Conservation (phyloP, 2,797 vertebrate species). For the Lagocephalus sceleratus region DNA sequence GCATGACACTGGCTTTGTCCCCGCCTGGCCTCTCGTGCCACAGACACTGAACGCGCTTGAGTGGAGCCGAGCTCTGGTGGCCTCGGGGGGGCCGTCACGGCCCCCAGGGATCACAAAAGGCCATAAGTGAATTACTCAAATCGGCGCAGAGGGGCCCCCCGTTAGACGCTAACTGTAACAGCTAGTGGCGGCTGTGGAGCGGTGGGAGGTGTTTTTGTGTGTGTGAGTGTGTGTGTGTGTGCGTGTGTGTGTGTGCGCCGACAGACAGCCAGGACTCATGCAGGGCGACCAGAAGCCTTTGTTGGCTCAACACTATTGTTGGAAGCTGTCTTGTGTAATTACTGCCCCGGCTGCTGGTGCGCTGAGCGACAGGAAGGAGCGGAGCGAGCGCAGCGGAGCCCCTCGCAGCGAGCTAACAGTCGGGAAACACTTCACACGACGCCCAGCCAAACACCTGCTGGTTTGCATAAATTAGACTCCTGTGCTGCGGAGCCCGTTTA, state of each 20-base stretch:
- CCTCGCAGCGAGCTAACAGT: slow-evolving; percentile 45
- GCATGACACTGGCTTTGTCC: slow-evolving; percentile 67
- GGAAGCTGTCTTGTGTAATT: slow-evolving; percentile 70
- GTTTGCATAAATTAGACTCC: slow-evolving; percentile 25
- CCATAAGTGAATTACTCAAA: slow-evolving; percentile 76
- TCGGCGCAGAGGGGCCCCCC: slow-evolving; percentile 46
- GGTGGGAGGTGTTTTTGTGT: slow-evolving; percentile 51
- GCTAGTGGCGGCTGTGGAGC: slow-evolving; percentile 55
- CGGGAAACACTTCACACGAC: slow-evolving; percentile 39
- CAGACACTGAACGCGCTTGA: slow-evolving; percentile 65
- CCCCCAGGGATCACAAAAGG: slow-evolving; percentile 67
- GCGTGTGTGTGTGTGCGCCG: slow-evolving; percentile 49
- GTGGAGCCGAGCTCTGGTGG: slow-evolving; percentile 45
- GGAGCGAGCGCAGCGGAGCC: slow-evolving; percentile 33
- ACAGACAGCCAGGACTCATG: slow-evolving; percentile 62
- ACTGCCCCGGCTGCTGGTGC: slow-evolving; percentile 61
- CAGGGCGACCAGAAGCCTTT: slow-evolving; percentile 67
- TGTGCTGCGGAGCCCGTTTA: slow-evolving; percentile 4
- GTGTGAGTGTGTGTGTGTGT: slow-evolving; percentile 14
- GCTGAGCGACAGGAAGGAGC: slow-evolving; percentile 25
- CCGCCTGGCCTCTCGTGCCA: slow-evolving; percentile 60
- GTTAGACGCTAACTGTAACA: slow-evolving; percentile 61
- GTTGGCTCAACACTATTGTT: slow-evolving; percentile 78
- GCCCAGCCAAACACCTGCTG: slow-evolving; percentile 42
- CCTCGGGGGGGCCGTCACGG: slow-evolving; percentile 23